Evolutionary conservation across 30 jellyfish, hydroid and myxozoan genomes (phyloP).

Genomic region (Phacellophora camtschatica): DNA sequence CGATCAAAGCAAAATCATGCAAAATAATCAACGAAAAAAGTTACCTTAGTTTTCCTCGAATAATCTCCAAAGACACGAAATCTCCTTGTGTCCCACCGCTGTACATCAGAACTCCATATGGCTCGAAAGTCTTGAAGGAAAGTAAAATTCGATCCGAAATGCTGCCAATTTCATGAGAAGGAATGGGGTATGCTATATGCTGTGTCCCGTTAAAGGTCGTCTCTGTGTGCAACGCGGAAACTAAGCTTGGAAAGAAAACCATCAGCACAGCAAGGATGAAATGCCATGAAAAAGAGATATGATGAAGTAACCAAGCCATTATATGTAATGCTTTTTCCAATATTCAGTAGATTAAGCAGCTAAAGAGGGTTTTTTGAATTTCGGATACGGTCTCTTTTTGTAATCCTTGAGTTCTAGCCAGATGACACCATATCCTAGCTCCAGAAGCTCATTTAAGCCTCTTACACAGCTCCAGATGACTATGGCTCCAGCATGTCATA

Average conservation of each 20-base stretch:
- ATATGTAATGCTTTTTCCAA: background rate
- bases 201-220: conserved; percentile 67
- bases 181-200: conserved; percentile 55
- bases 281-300: background rate
- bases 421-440: conserved; percentile 29
- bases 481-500: background rate
- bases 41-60: conserved; percentile 94
- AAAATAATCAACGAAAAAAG: background rate
- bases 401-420: conserved; percentile 9
- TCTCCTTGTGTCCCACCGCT: conserved; percentile 97
- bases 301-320: background rate
- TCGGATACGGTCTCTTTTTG: background rate
- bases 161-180: conserved; percentile 46
- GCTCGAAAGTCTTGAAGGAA: conserved; percentile 80
- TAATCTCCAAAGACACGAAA: conserved; percentile 74
- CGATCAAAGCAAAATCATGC: background rate
- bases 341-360: background rate
- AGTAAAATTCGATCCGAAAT: conserved; percentile 76
- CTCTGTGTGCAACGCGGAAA: conserved; percentile 26
- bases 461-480: conserved; percentile 12
- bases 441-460: background rate
- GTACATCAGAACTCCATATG: conserved; percentile 87
- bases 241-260: background rate
- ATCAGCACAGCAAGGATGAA: background rate
- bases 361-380: background rate